Conservation (phyloP, 2,888 invertebrate genomes). For the Epirrhoe tristata region DNA sequence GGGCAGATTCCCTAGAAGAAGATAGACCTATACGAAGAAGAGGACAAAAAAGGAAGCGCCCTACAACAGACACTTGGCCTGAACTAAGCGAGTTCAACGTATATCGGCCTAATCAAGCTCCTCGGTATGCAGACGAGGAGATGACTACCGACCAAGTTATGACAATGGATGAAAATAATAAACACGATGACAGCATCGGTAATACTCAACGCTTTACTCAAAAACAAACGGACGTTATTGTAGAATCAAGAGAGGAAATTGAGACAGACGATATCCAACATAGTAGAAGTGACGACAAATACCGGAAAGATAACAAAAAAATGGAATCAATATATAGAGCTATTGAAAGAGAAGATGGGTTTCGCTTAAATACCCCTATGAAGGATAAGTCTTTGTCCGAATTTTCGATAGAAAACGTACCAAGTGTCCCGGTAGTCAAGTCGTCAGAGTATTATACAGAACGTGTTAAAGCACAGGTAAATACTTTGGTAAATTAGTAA, state of each 20-base stretch:
- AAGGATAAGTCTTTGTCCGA: slow-evolving; percentile 69
- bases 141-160: slow-evolving; percentile 34
- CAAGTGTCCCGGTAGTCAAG: slow-evolving; percentile 33
- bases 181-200: slow-evolving; percentile 17
- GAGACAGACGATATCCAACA: slow-evolving; percentile 11
- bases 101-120: slow-evolving; percentile 42
- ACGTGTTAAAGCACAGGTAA: slow-evolving; percentile 53
- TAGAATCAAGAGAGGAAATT: slow-evolving; percentile 27
- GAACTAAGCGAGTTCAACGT: slow-evolving; percentile 60
- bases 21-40: slow-evolving; percentile 67
- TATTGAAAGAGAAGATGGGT: slow-evolving; percentile 19
- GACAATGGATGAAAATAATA: slow-evolving; percentile 30
- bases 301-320: slow-evolving; percentile 2
- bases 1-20: slow-evolving; percentile 70
- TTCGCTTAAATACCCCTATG: slow-evolving; percentile 25
- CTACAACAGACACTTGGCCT: slow-evolving; percentile 56
- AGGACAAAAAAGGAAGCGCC: slow-evolving; percentile 67
- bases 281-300: slow-evolving; percentile 6
- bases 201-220: slow-evolving; percentile 12
- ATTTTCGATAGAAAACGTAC: slow-evolving; percentile 61
- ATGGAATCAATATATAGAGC: slow-evolving; percentile 10
- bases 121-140: slow-evolving; percentile 40
- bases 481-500: neutral
- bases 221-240: slow-evolving; percentile 9
- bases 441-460: slow-evolving; percentile 35